Percentiles rank a stretch among this genome's conserved stretches.
Conservation (phyloP, 2,797 vertebrate genomes). For the Aulostomus chinensis region DNA sequence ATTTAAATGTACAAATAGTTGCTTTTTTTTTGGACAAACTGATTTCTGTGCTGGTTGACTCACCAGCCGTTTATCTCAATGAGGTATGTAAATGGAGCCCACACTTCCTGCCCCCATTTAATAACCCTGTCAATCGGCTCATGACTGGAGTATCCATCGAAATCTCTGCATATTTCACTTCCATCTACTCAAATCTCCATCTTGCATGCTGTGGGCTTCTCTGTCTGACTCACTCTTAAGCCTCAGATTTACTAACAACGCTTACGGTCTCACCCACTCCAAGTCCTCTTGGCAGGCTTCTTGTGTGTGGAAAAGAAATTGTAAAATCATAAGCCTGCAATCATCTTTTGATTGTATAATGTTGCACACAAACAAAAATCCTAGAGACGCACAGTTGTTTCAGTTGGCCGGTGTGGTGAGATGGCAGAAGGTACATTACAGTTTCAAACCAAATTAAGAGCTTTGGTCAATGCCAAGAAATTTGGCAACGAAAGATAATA, state of each 20-base stretch:
- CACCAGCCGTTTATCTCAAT: not conserved
- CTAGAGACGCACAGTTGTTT: constrained; percentile 1
- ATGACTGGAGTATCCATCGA: constrained; percentile 16
- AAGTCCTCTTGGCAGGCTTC: constrained; percentile 38
- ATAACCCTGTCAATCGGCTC: constrained; percentile 31
- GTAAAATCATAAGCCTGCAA: constrained; percentile 28
- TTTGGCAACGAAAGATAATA: no score
- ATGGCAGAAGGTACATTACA: constrained; percentile 4
- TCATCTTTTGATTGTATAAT: constrained; percentile 32
- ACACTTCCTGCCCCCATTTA: constrained; percentile 9
- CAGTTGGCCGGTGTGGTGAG: constrained; percentile 3
- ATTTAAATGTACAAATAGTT: not conserved
- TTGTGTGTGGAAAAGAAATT: constrained; percentile 2
- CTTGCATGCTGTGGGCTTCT: constrained; percentile 37
- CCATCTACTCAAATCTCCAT: constrained; percentile 39
- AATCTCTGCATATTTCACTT: constrained; percentile 35
- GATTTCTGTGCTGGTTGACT: constrained; percentile 3
- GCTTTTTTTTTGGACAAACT: constrained; percentile 13
- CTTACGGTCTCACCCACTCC: constrained; percentile 60
- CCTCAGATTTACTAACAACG: constrained; percentile 49
- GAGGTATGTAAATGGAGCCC: no score
- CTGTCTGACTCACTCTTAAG: constrained; percentile 51
- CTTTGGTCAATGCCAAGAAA: not conserved
- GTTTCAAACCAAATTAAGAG: constrained; percentile 2
- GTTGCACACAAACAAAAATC: not conserved